A percentile compares a stretch with the other conserved stretches of the same genome.
Evolutionary conservation across 2,113 vertebrate genomes (phyloP).

Genomic region (Neotragus pygmaeus): DNA sequence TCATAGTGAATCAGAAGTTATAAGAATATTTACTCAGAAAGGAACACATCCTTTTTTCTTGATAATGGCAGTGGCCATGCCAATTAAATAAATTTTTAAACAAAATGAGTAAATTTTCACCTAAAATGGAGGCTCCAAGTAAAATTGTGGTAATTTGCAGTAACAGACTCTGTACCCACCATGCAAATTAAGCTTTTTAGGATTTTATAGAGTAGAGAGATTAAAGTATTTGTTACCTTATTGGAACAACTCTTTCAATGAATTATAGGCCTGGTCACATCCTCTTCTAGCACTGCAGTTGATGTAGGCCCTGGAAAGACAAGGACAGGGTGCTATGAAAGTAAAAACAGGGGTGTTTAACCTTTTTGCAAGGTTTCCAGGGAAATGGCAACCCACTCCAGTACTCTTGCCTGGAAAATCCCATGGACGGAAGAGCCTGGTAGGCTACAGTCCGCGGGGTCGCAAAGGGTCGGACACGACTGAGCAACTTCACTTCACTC

Average conservation of each 20-base stretch:
- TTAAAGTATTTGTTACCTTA: neutral
- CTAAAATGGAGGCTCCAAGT: neutral
- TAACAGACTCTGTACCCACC: neutral
- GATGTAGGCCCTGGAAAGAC: neutral
- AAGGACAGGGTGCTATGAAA: neutral
- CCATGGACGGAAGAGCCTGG: neutral
- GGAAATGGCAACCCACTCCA: neutral
- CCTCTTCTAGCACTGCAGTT: neutral
- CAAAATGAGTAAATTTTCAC: neutral
- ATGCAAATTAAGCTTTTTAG: neutral
- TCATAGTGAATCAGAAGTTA: neutral
- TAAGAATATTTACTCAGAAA: neutral
- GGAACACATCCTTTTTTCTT: neutral
- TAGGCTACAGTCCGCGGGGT: neutral
- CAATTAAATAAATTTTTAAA: neutral
- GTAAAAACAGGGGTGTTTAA: neutral
- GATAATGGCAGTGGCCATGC: neutral
- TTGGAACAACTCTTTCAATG: neutral
- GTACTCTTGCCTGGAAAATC: neutral
- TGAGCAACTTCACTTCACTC: neutral
- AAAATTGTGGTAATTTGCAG: neutral
- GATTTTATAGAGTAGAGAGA: neutral
- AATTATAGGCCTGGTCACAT: neutral
- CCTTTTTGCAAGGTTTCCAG: neutral
- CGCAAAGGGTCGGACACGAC: fast-evolving